These are phyloP conservation scores for Astropecten irregularis DNA, from an alignment of 53 echinoderm and acorn worm species.

Conservation along the genomic window DNA sequence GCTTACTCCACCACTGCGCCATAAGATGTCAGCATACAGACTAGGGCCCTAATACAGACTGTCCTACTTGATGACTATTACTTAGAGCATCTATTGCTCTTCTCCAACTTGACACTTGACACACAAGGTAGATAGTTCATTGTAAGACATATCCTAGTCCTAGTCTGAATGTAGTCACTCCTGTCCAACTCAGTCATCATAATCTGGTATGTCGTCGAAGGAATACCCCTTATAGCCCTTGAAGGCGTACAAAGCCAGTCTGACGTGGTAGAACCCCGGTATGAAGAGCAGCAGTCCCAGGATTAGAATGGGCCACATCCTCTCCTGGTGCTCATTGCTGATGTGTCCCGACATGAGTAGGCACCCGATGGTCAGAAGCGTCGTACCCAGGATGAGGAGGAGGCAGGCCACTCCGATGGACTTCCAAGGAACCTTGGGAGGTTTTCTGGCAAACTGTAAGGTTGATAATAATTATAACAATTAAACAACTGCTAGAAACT, in stretches of 20 bases:
- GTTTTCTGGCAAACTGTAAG: conserved; percentile 62
- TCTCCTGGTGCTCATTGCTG: conserved; percentile 66
- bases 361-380: conserved; percentile 73
- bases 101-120: too few species aligned
- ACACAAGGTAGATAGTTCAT: too few species aligned
- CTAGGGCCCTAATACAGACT: too few species aligned
- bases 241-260: conserved; percentile 93
- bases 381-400: conserved; percentile 77
- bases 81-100: too few species aligned
- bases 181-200: conserved; percentile 71
- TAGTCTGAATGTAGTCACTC: too few species aligned
- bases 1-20: too few species aligned
- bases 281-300: conserved; percentile 81
- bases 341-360: conserved; percentile 79
- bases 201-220: conserved; percentile 98
- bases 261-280: conserved; percentile 92
- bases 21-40: too few species aligned
- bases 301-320: conserved; percentile 89
- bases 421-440: conserved; percentile 86
- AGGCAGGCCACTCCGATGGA: conserved; percentile 78
- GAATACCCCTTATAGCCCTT: conserved; percentile 87
- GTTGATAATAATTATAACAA: background rate
- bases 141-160: too few species aligned
- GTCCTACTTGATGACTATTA: too few species aligned
- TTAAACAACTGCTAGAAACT: background rate